These are phyloP conservation scores for Petrolisthes manimaculis DNA, from an alignment of 2,888 invertebrate species.

Conservation along the genomic window DNA sequence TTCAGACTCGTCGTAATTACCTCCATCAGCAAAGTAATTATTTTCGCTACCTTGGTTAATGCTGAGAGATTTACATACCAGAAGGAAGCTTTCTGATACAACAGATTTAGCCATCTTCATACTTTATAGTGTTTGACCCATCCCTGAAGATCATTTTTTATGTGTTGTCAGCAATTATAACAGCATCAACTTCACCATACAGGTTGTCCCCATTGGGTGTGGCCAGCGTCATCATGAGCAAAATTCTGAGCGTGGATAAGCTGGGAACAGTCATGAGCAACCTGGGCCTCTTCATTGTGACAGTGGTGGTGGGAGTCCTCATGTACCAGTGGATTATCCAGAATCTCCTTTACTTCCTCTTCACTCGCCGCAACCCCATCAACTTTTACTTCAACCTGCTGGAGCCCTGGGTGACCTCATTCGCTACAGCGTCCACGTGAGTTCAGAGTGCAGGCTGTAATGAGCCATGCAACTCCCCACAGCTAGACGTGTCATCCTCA, in stretches of 20 bases:
- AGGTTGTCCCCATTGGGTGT: constrained; percentile 86
- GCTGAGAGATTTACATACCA: no score
- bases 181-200: constrained; percentile 52
- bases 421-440: constrained; percentile 93
- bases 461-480: constrained; percentile 7
- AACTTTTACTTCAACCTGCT: constrained; percentile 86
- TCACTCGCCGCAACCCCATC: constrained; percentile 86
- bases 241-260: constrained; percentile 80
- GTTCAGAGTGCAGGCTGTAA: constrained; percentile 69
- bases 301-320: constrained; percentile 84
- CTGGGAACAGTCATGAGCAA: constrained; percentile 70
- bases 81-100: no score
- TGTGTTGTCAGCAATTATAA: no score
- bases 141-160: no score
- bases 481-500: constrained; percentile 14
- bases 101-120: no score
- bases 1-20: no score
- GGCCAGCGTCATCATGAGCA: constrained; percentile 86
- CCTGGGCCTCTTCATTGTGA: constrained; percentile 76
- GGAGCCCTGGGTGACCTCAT: constrained; percentile 87
- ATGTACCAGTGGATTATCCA: constrained; percentile 87
- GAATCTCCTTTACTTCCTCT: constrained; percentile 85
- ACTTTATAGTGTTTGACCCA: no score
- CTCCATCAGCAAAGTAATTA: no score
- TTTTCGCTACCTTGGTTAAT: no score